These are phyloP conservation scores for Haliclona indistincta DNA, from an alignment of 37 sponge, comb jelly and placozoan genomes.

Conservation along the genomic window DNA sequence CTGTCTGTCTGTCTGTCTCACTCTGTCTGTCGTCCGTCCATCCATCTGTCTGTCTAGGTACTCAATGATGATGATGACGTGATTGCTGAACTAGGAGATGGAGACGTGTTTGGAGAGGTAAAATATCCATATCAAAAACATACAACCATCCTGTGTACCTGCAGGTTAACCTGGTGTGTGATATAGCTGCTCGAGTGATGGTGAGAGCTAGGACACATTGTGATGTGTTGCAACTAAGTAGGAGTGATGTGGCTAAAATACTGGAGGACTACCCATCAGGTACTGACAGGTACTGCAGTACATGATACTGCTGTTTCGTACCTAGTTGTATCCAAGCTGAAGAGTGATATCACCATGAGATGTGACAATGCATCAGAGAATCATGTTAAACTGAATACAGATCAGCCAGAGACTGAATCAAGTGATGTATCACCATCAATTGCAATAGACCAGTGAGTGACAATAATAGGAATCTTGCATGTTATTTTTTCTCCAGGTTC, in stretches of 20 bases:
- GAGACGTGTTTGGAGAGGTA: conserved; percentile 69
- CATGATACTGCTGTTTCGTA: too few relatives aligned
- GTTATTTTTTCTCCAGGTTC: conserved; percentile 4
- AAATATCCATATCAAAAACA: neutral
- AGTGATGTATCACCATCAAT: too few relatives aligned
- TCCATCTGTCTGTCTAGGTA: neutral
- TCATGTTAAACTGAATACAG: too few relatives aligned
- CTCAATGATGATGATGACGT: neutral
- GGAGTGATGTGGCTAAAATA: conserved; percentile 26
- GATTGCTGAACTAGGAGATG: conserved; percentile 37
- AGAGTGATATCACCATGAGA: too few relatives aligned
- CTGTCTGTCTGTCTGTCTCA: neutral
- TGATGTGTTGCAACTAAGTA: conserved; percentile 49
- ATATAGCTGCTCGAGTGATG: conserved; percentile 8
- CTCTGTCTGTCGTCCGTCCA: neutral
- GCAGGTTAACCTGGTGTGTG: conserved; percentile 48
- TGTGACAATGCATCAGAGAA: too few relatives aligned
- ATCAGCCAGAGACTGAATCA: too few relatives aligned
- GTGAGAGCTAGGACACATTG: conserved; percentile 72
- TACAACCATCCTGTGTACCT: neutral
- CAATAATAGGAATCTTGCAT: too few relatives aligned
- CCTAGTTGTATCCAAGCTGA: too few relatives aligned
- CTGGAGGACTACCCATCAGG: conserved; percentile 34
- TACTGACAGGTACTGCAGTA: too few relatives aligned
- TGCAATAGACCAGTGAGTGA: too few relatives aligned